phyloP scores from a whole-genome alignment of 2,797 vertebrate species.

The Myiotriccus ornatus region DNA sequence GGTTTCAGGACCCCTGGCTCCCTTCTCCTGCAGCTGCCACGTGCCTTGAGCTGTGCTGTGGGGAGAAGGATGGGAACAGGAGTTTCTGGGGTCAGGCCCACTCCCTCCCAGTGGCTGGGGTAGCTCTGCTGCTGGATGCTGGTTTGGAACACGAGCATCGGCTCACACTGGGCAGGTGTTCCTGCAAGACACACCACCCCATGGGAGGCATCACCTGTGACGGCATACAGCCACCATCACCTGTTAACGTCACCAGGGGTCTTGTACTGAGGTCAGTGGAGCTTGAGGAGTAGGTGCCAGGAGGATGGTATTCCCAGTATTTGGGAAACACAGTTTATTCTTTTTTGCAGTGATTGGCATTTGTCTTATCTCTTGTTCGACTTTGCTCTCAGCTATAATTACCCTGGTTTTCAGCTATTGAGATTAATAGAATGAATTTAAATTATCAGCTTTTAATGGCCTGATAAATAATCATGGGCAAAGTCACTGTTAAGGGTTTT shows the following conservation, averaged over 20 bases:
- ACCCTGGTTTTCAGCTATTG: not conserved
- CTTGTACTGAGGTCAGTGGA: too few relatives aligned
- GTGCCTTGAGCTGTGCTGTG: not conserved
- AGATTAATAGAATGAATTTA: not conserved
- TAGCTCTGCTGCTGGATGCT: not conserved
- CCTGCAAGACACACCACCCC: accelerated
- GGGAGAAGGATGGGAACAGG: not conserved
- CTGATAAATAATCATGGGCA: not conserved
- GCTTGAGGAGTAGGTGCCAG: too few relatives aligned
- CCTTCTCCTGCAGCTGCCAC: accelerated
- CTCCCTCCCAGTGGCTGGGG: not conserved
- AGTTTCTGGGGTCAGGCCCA: accelerated
- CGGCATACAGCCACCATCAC: too few relatives aligned
- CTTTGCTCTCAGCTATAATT: not conserved
- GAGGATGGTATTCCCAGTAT: not conserved
- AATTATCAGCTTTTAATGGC: not conserved
- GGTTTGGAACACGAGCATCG: not conserved
- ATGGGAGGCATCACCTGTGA: too few relatives aligned
- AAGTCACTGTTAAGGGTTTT: not conserved
- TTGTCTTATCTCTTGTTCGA: not conserved
- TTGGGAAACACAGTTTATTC: not conserved
- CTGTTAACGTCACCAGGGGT: too few relatives aligned
- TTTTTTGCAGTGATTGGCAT: not conserved
- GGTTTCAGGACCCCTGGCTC: accelerated
- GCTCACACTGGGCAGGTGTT: accelerated